These are phyloP conservation scores for Steatornis caripensis DNA, from an alignment of 2,113 vertebrate species.

Conservation along the genomic window DNA sequence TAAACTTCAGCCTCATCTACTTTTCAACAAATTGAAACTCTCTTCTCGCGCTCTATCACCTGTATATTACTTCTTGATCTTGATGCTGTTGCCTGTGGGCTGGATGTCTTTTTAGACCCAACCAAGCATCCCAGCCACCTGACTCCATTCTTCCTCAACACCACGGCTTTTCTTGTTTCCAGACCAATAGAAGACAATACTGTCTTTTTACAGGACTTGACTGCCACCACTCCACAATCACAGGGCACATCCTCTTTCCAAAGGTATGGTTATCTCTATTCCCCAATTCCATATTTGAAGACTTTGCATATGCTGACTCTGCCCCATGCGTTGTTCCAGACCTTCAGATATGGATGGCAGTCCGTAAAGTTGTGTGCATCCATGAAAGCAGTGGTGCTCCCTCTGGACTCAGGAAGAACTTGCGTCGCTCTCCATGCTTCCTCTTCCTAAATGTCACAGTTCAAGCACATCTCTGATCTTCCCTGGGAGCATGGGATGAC, in stretches of 20 bases:
- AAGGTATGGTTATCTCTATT: background rate
- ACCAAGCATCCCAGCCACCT: background rate
- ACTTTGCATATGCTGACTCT: background rate
- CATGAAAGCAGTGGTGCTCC: background rate
- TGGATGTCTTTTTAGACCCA: background rate
- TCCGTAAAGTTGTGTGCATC: background rate
- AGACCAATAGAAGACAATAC: background rate
- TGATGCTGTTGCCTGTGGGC: background rate
- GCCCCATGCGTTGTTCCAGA: background rate
- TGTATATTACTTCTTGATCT: background rate
- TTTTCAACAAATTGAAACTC: background rate
- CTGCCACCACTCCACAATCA: background rate
- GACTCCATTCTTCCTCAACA: background rate
- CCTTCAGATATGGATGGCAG: background rate
- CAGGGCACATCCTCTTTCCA: background rate
- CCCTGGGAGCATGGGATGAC: background rate
- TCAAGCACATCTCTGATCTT: background rate
- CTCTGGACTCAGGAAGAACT: background rate
- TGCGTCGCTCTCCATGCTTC: background rate
- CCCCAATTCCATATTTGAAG: background rate
- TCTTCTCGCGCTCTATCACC: background rate
- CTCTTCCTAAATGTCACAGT: background rate
- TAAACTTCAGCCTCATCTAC: background rate
- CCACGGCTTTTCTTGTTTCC: background rate
- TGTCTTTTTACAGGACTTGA: background rate